These are phyloP conservation scores for Peromyscus attwateri DNA, from an alignment of 2,797 vertebrate genomes.

Conservation along the genomic window DNA sequence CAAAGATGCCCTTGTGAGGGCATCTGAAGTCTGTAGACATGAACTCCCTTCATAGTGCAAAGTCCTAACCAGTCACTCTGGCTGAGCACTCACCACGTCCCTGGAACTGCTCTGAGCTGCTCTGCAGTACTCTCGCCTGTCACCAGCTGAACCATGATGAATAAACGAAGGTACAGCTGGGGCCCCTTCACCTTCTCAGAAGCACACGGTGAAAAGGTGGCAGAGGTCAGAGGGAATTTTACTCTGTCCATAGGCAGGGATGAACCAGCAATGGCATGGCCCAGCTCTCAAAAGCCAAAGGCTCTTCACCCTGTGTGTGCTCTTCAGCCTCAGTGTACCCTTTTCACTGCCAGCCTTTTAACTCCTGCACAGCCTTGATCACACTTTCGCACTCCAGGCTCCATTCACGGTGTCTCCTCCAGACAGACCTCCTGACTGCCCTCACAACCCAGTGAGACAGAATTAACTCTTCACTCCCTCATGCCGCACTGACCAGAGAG, in stretches of 20 bases:
- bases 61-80: background rate
- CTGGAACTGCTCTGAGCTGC: background rate
- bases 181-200: background rate
- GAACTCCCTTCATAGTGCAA: background rate
- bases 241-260: background rate
- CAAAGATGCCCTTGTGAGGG: background rate
- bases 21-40: background rate
- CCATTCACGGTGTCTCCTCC: background rate
- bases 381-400: background rate
- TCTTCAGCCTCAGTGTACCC: background rate
- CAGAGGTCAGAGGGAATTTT: background rate
- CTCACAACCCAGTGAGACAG: background rate
- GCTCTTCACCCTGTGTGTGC: background rate
- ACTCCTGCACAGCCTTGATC: background rate
- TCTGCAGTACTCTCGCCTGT: background rate
- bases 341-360: background rate
- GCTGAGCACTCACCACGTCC: background rate
- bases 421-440: background rate
- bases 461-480: background rate
- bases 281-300: conserved; percentile 9
- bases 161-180: background rate
- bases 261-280: background rate
- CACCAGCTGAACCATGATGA: background rate
- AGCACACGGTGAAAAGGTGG: background rate
- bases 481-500: background rate